Evolutionary conservation across 2,888 invertebrate species (phyloP), one percentile per base, ranked within the genome.

Genomic region (Anorthoa munda): DNA sequence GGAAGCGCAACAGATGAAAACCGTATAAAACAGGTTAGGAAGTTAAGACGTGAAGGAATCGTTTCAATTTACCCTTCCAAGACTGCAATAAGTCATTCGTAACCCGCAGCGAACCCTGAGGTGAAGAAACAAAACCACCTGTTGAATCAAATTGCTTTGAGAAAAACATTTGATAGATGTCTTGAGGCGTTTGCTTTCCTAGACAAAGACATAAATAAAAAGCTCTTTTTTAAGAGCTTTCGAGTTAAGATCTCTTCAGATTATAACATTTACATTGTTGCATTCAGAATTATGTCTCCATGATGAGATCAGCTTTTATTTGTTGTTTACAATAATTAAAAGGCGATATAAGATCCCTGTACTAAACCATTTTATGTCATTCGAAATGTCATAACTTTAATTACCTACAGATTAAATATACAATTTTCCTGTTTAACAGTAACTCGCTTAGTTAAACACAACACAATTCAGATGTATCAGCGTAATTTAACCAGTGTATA

Each of bases 41-140:
- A 70, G 53, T 45, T 46, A 56, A 45, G 56, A 63, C 45, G 58
- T 60, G 56, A 79, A 72, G 64, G 66, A 68, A 55, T 70, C 48
- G 66, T 58, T 72, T 68, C 68, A 76, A 72, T 75, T 76, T 65
- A 71, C 67, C 74, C 60, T 69, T 64, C 68, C n/a, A 53, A 68
- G 72, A 70, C 23, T 60, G 69, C 39, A 73, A 72, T 80, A 82
- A 84, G 72, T 79, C 79, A 79, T 83, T 81, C 72, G 79, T 64
- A 76, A 73, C 69, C 73, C 80, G 81, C 73, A 66, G 66, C 68
- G 70, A 81, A 72, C 66, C 71, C 60, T 46, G 75, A 81, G 74
- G 53, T 77, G 45, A 75, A 77, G 79, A 82, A 78, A 82, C 73
- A 78, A 77, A 81, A 81, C 86, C 85, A 89, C 89, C 84, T 89